Evolutionary conservation across 2,113 vertebrate species (phyloP).

Genomic region (Proteles cristata): DNA sequence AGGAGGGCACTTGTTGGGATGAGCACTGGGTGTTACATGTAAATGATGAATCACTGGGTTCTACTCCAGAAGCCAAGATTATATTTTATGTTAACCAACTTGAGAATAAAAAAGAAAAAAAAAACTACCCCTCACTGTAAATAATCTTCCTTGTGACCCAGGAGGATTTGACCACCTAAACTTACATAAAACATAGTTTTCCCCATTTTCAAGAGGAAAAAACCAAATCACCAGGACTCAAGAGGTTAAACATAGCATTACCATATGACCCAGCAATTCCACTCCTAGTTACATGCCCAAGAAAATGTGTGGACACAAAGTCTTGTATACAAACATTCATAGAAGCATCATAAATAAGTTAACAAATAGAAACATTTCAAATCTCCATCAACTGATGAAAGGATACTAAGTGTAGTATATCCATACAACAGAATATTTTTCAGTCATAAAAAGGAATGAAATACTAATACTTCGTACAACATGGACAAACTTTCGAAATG

Average conservation of each 20-base stretch:
- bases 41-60: too few relatives aligned
- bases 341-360: neutral
- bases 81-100: too few relatives aligned
- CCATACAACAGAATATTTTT: neutral
- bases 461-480: neutral
- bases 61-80: too few relatives aligned
- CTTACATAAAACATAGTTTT: neutral
- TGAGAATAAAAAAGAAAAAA: neutral
- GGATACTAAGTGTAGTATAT: neutral
- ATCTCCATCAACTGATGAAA: neutral
- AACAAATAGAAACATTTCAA: neutral
- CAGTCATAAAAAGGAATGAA: neutral
- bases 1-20: too few relatives aligned
- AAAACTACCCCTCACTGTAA: conserved; percentile 4
- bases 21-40: too few relatives aligned
- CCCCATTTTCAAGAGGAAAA: conserved; percentile 35
- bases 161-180: neutral
- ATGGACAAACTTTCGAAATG: neutral
- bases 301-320: neutral
- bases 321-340: neutral
- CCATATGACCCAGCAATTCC: neutral
- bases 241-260: neutral
- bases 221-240: neutral
- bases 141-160: neutral
- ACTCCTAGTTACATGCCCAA: neutral